Base-by-base conservation (phyloP, 2,888 invertebrate genomes). In the Pyrrhosoma nymphula region DNA sequence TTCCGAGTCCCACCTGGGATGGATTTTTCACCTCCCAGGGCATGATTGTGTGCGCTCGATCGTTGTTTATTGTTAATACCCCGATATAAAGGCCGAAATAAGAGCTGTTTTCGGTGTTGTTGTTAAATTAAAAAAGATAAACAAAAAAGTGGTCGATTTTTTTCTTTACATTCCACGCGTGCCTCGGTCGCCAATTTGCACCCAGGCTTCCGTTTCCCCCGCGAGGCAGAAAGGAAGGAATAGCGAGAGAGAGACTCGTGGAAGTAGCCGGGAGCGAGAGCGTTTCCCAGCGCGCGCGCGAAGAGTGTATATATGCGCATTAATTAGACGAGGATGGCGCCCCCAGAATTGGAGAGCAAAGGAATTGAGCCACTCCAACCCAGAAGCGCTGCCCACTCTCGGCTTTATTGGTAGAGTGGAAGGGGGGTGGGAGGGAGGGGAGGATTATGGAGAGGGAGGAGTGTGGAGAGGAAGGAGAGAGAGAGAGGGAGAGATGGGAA, bases 341-440 rank as follows among this genome's bases (percentile, higher is more conserved):
- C 10, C 16, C 30, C 16, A 26, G 82, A 47, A 8, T 47, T 47
- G 82, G 16, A 10, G 82, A 35, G 82, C 82, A 35, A 35, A 82
- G 82, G 82, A 82, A 82, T 82, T 82, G 82, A 35, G 35, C 16
- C 82, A 82, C 82, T 82, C 82, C 82, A 82, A 12, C 30, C 82
- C 30, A 35, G 82, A 82, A 4, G 60, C 35, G 82, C 82, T 14
- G 82, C 82, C 82, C 82, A 82, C 82, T 82, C 82, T 82, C 26
- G 82, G 30, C 82, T 82, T 82, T 35, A 35, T 82, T 35, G 82
- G 82, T 30, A 16, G 82, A 82, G 6, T 60, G 82, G 69, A n/a
- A 69, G n/a, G 26, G 26, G 20, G 69, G 69, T 26, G 69, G n/a
- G 69, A 69, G 26, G 3, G 12, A 47, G 47, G 47, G 47, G n/a